phyloP scores from a whole-genome alignment of 1,140 invertebrate species.

The Alviniconcha marisindica region DNA sequence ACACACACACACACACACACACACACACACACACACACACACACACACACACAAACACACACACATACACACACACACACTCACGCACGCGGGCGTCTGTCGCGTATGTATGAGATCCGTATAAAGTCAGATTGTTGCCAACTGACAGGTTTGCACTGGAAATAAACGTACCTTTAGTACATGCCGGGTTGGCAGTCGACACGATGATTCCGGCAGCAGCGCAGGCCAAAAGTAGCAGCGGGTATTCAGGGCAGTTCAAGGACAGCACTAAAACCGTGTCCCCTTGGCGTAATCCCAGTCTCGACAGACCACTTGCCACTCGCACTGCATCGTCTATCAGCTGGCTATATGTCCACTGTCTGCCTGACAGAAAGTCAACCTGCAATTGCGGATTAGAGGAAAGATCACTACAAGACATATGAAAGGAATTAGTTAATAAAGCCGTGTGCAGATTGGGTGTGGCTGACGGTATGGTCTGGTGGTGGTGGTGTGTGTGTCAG shows the following conservation, averaged over 20 bases:
- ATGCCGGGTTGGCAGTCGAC: constrained; percentile 88
- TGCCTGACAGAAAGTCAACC: constrained; percentile 80
- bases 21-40: background rate
- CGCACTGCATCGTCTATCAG: constrained; percentile 81
- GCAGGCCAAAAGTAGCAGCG: constrained; percentile 82
- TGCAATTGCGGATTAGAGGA: no score
- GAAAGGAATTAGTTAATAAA: no score
- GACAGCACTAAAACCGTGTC: constrained; percentile 85
- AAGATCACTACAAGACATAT: no score
- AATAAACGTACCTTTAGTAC: constrained; percentile 82
- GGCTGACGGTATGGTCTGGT: no score
- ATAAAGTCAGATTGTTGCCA: no score
- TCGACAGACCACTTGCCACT: constrained; percentile 83
- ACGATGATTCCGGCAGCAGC: constrained; percentile 83
- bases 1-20: background rate
- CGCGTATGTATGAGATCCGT: no score
- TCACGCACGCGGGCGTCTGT: background rate
- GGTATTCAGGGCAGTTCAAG: constrained; percentile 87
- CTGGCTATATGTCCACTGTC: constrained; percentile 84
- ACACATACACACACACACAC: constrained; percentile 10
- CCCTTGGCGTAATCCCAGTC: constrained; percentile 81
- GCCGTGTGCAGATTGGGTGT: no score
- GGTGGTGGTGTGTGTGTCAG: no score
- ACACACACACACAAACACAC: background rate
- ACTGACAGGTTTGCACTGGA: no score